phyloP scores from a whole-genome alignment of 2,113 vertebrate species.

The Montifringilla adamsi region DNA sequence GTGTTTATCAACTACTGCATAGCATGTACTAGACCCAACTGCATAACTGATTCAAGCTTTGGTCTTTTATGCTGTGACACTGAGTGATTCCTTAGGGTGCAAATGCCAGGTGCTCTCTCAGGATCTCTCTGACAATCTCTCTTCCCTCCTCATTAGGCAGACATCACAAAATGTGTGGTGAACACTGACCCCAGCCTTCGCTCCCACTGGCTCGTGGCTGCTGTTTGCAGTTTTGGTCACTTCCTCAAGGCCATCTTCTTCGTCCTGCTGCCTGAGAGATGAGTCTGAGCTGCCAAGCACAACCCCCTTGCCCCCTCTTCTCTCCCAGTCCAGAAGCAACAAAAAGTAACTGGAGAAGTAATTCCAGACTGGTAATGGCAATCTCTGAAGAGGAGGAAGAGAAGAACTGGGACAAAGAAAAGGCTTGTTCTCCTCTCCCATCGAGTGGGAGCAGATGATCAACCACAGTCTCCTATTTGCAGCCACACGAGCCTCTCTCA shows the following conservation, averaged over 20 bases:
- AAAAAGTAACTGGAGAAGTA: background rate
- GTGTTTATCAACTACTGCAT: background rate
- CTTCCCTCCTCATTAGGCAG: conserved; percentile 73
- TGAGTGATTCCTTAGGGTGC: background rate
- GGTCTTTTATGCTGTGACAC: background rate
- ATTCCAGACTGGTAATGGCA: background rate
- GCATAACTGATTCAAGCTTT: background rate
- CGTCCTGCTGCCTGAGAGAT: conserved; percentile 89
- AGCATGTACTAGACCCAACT: background rate
- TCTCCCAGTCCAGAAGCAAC: conserved; percentile 14
- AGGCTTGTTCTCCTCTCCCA: background rate
- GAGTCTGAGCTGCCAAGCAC: background rate
- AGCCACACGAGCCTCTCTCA: background rate
- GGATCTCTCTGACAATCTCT: background rate
- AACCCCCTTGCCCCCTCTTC: background rate
- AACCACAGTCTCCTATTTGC: background rate
- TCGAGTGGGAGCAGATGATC: background rate
- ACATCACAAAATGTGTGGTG: conserved; percentile 92
- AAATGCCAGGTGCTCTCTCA: background rate
- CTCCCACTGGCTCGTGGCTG: conserved; percentile 89
- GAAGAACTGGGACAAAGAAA: background rate
- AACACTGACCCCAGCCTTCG: conserved; percentile 84
- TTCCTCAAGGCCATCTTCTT: conserved; percentile 89
- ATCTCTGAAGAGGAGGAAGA: conserved; percentile 30
- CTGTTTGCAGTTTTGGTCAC: conserved; percentile 83